A percentile compares a stretch with the other conserved stretches of the same genome.
Evolutionary conservation across 2,797 vertebrate genomes (phyloP).

Genomic region (Anas flavirostris): DNA sequence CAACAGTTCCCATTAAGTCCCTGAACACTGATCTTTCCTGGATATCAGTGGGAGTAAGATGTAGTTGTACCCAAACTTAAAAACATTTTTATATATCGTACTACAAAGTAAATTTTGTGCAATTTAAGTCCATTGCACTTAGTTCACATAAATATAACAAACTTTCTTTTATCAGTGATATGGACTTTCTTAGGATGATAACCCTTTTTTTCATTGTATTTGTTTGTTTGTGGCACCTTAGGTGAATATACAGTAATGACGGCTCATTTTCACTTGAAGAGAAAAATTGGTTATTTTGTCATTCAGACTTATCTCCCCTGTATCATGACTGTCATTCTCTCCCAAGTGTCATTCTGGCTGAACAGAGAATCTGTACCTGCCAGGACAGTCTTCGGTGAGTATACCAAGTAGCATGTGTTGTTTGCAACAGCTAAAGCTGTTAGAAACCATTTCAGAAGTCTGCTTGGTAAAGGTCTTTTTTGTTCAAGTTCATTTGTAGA

Average conservation of each 20-base stretch:
- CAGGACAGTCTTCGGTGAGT: slow-evolving; percentile 97
- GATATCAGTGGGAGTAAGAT: background rate
- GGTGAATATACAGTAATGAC: slow-evolving; percentile 99
- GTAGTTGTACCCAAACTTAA: background rate
- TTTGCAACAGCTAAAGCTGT: background rate
- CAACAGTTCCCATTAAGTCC: background rate
- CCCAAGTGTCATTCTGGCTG: slow-evolving; percentile 99
- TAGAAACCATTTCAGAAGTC: background rate
- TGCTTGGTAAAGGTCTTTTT: background rate
- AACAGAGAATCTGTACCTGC: slow-evolving; percentile 98
- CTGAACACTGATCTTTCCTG: background rate
- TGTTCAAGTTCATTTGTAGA: background rate
- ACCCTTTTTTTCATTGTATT: background rate
- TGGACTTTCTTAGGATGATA: background rate
- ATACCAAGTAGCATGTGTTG: background rate
- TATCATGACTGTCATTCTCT: slow-evolving; percentile 99
- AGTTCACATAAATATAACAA: background rate
- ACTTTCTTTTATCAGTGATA: background rate
- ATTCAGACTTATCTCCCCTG: slow-evolving; percentile 99
- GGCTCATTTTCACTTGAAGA: slow-evolving; percentile 98
- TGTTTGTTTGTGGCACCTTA: slow-evolving; percentile 69
- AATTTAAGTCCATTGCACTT: background rate
- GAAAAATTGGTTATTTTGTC: slow-evolving; percentile 99
- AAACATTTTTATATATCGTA: background rate
- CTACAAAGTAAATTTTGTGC: background rate